Evolutionary conservation across 2,888 invertebrate genomes (phyloP).

Genomic region (Fragum fragum): DNA sequence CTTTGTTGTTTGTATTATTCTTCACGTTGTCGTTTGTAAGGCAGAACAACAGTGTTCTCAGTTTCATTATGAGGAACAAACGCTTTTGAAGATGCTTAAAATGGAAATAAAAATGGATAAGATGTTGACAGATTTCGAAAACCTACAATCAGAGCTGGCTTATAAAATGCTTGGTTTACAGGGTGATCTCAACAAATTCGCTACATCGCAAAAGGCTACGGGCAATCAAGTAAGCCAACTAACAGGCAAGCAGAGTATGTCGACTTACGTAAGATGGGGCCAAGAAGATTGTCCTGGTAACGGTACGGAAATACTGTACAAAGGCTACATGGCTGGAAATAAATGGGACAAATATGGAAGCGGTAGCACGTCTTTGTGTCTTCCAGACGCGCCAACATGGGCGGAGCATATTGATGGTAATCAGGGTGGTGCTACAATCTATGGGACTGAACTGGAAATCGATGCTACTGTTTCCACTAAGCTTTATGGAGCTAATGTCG

Average conservation of each 20-base stretch:
- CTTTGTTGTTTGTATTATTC: background rate
- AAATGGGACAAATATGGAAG: conserved; percentile 23
- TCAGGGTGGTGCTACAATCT: conserved; percentile 24
- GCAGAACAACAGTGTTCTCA: conserved; percentile 15
- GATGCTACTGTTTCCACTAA: background rate
- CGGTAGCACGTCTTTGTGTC: conserved; percentile 29
- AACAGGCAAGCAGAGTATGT: background rate
- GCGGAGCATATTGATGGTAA: conserved; percentile 29
- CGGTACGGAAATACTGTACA: conserved; percentile 4
- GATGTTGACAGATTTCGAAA: background rate
- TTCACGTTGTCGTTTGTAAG: background rate
- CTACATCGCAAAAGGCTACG: background rate
- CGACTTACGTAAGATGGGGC: conserved; percentile 14
- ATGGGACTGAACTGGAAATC: conserved; percentile 41
- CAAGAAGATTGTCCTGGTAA: conserved; percentile 21
- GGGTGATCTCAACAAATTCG: background rate
- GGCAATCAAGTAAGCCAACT: background rate
- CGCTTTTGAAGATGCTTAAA: conserved; percentile 1
- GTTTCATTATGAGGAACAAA: conserved; percentile 21
- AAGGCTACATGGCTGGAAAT: conserved; percentile 20
- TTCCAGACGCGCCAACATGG: conserved; percentile 39
- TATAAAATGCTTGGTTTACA: background rate
- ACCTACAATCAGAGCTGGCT: background rate
- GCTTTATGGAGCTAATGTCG: conserved; percentile 18
- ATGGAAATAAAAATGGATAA: conserved; percentile 15